Evolutionary conservation across 2,888 invertebrate species (phyloP), one percentile per base, ranked within the genome.

Genomic region (Eupithecia centaureata): DNA sequence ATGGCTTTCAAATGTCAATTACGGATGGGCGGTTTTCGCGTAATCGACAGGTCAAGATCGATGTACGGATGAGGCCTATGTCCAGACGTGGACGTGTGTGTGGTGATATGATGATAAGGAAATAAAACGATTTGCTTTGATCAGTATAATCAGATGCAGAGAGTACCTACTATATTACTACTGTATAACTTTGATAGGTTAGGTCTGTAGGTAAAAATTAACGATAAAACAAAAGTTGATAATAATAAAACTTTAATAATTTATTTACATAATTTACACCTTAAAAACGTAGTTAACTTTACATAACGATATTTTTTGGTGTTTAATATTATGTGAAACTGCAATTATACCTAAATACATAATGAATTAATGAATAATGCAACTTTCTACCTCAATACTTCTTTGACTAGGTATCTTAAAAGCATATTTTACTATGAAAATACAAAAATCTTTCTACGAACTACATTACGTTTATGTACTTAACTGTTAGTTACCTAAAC

Each of bases 191-290:
- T 35, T 13, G 35, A 15, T 35, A 13, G 13, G 3, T 35, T 35
- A 15, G 15, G 15, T 4, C 13, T 35, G 2, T 1, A n/a, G 47
- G 47, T 18, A 42, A 42, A 42, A 47, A 47, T 22, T 18, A 1
- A 47, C n/a, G n/a, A n/a, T n/a, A 47, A 47, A 47, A 0, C 10
- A 47, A 4, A 47, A 10, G 22, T 47, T 0, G 42, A 42, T 54
- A 54, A 54, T 56, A 56, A 28, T 56, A 56, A 56, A 72, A 65
- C 65, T 76, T 76, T 77, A 70, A 69, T 75, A 78, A 61, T 81
- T 77, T 83, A 83, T 83, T 81, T 81, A 84, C 83, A 83, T 47
- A 79, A 80, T 83, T 72, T 83, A 83, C 83, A 83, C 73, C 30
- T 47, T 47, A 10, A 2, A 47, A 22, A 47, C 47, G 47, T 22